Conservation (phyloP, 2,113 vertebrate species). For the Corythornis madagascariensis region DNA sequence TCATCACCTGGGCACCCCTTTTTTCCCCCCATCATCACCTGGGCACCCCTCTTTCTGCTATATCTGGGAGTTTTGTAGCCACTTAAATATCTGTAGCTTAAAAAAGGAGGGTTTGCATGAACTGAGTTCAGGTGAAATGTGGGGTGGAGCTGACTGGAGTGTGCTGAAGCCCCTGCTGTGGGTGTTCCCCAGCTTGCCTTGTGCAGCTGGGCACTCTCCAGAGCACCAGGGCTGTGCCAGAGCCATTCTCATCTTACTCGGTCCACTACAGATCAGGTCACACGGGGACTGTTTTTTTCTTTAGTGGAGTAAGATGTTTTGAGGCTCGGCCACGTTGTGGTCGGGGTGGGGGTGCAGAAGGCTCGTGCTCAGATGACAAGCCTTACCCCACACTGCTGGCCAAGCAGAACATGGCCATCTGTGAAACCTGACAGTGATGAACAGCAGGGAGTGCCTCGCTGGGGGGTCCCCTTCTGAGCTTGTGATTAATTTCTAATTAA, state of each 20-base stretch:
- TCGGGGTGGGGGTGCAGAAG: neutral
- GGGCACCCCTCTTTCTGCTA: neutral
- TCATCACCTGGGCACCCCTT: too few species aligned
- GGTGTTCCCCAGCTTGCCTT: neutral
- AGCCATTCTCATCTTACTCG: neutral
- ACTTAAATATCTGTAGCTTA: neutral
- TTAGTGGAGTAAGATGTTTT: neutral
- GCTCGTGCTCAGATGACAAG: slow-evolving; percentile 56
- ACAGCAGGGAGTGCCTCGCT: neutral
- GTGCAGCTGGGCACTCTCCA: neutral
- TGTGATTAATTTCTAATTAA: slow-evolving; percentile 1
- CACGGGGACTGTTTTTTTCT: neutral
- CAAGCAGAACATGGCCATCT: slow-evolving; percentile 81
- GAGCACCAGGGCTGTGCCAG: neutral
- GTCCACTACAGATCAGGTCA: neutral
- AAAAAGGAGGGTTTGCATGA: neutral
- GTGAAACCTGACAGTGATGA: slow-evolving; percentile 45
- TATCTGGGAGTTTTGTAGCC: neutral
- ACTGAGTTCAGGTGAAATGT: neutral
- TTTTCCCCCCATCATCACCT: too few species aligned
- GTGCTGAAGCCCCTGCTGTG: neutral
- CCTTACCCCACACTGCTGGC: slow-evolving; percentile 34
- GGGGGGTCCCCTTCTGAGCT: neutral
- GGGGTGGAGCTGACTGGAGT: accelerated
- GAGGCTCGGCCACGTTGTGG: neutral